Conservation (phyloP, 2,888 invertebrate species). For the Malacosoma neustria region DNA sequence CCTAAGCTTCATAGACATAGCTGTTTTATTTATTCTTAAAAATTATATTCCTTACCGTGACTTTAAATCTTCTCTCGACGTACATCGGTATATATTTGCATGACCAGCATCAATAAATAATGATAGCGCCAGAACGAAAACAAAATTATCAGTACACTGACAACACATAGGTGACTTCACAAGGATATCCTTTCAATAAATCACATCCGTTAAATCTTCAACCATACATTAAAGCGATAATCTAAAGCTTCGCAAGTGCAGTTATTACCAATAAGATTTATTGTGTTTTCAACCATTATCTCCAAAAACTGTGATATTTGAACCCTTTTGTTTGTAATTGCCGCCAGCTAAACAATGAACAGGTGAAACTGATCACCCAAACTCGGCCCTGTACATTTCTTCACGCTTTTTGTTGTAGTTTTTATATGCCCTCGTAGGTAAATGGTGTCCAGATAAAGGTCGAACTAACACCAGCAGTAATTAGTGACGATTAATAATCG, state of each 20-base stretch:
- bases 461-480: slow-evolving; percentile 74
- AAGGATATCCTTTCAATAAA: slow-evolving; percentile 43
- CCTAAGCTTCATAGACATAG: too few relatives aligned
- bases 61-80: too few relatives aligned
- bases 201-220: slow-evolving; percentile 42
- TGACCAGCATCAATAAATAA: neutral
- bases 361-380: slow-evolving; percentile 55
- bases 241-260: slow-evolving; percentile 58
- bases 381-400: slow-evolving; percentile 51
- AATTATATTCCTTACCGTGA: too few relatives aligned
- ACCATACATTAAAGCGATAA: slow-evolving; percentile 51
- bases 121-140: too few relatives aligned
- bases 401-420: slow-evolving; percentile 63
- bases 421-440: slow-evolving; percentile 46
- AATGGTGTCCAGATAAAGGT: slow-evolving; percentile 71
- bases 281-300: slow-evolving; percentile 55
- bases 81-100: neutral
- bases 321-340: slow-evolving; percentile 64
- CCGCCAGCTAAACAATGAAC: slow-evolving; percentile 66
- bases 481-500: slow-evolving; percentile 72
- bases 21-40: too few relatives aligned
- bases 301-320: slow-evolving; percentile 68
- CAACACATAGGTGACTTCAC: slow-evolving; percentile 1
- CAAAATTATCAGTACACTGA: slow-evolving; percentile 1
- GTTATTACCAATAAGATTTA: slow-evolving; percentile 68